A percentile compares a stretch with the other conserved stretches of the same genome.
Conservation (phyloP, 2,113 vertebrate genomes). For the Aythya baeri region DNA sequence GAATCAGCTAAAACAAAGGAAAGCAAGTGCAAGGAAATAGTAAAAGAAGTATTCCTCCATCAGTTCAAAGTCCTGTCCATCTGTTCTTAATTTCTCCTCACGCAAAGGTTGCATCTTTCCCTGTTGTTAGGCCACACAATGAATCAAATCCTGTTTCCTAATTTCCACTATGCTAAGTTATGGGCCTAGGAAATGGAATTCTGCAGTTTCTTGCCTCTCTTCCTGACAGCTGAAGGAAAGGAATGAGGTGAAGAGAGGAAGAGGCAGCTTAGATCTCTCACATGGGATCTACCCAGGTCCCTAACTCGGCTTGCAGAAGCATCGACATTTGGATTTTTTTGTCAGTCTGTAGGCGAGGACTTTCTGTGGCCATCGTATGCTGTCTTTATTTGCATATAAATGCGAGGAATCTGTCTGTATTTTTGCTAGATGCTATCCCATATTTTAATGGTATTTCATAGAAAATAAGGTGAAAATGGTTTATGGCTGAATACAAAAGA, state of each 20-base stretch:
- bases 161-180: constrained; percentile 35
- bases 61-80: constrained; percentile 21
- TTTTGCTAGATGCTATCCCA: neutral
- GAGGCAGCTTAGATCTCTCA: neutral
- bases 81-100: constrained; percentile 10
- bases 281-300: neutral
- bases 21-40: constrained; percentile 5
- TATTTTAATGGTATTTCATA: neutral
- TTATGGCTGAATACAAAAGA: neutral
- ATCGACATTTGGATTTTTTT: neutral
- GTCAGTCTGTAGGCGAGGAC: neutral
- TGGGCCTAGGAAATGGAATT: constrained; percentile 7
- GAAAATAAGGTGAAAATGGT: neutral
- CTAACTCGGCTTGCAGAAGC: neutral
- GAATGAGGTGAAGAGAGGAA: constrained; percentile 11
- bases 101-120: neutral
- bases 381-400: neutral
- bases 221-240: neutral
- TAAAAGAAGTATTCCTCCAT: neutral
- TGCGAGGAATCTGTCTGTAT: neutral
- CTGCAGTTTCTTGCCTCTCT: neutral
- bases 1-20: constrained; percentile 8
- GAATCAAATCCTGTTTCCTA: constrained; percentile 40
- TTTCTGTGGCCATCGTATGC: neutral
- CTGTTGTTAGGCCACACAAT: neutral